Conservation (phyloP, 2,113 vertebrate species). For the Cygnus atratus region DNA sequence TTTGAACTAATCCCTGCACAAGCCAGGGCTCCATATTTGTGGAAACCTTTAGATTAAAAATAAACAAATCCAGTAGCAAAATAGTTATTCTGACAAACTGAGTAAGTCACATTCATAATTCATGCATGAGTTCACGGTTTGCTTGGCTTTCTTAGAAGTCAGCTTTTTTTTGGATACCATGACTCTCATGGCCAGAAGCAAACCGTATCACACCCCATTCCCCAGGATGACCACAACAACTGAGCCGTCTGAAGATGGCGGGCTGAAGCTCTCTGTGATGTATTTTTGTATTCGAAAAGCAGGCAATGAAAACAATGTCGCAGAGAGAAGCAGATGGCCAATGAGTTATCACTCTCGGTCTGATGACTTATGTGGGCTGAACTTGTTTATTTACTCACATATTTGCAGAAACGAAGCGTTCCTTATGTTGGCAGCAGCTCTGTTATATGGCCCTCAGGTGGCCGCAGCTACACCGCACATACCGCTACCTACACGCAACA, state of each 20-base stretch:
- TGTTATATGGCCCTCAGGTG: not conserved
- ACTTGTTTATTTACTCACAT: constrained; percentile 61
- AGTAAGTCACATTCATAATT: not conserved
- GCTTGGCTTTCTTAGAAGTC: not conserved
- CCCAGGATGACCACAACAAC: not conserved
- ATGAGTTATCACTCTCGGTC: constrained; percentile 45
- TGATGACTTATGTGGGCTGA: constrained; percentile 59
- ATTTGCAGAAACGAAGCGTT: constrained; percentile 30
- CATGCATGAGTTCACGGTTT: not conserved
- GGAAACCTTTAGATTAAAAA: constrained; percentile 1
- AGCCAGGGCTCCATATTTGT: not conserved
- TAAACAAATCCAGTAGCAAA: not conserved
- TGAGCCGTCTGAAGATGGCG: not conserved
- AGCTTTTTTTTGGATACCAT: not conserved
- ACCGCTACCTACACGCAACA: not conserved
- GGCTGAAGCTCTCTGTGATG: constrained; percentile 20
- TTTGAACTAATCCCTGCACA: not conserved
- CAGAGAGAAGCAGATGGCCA: constrained; percentile 70
- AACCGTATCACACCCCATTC: not conserved
- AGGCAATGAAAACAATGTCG: constrained; percentile 41
- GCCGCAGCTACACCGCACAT: not conserved
- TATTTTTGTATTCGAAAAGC: not conserved
- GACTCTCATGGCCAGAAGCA: not conserved
- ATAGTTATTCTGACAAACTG: not conserved
- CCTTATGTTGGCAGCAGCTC: constrained; percentile 36